Evolutionary conservation across 1,140 invertebrate species (phyloP).

Genomic region (Eumaeus atala): DNA sequence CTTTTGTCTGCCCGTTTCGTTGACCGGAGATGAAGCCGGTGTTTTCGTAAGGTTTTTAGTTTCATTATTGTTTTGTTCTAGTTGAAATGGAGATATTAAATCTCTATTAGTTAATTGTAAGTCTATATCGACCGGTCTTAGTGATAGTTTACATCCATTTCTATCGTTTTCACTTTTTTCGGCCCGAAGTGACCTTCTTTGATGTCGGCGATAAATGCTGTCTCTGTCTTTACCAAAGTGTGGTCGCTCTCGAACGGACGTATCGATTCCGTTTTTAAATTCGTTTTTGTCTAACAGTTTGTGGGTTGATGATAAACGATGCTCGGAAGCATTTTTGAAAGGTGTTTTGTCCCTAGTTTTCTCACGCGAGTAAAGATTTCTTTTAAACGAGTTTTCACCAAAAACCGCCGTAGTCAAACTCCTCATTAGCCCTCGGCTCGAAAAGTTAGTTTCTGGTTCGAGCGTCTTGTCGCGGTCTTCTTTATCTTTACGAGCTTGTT

Average conservation of each 20-base stretch:
- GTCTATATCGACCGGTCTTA: constrained; percentile 71
- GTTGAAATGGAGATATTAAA: constrained; percentile 55
- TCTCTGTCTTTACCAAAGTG: constrained; percentile 67
- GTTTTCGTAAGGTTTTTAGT: constrained; percentile 46
- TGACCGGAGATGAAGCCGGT: constrained; percentile 48
- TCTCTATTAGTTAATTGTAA: constrained; percentile 48
- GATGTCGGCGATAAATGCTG: constrained; percentile 63
- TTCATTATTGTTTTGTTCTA: constrained; percentile 40
- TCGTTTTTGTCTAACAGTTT: constrained; percentile 51
- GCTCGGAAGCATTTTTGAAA: constrained; percentile 61
- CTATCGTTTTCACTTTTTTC: constrained; percentile 73
- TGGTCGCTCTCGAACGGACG: constrained; percentile 43
- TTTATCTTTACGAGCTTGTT: constrained; percentile 64
- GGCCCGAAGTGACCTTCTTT: constrained; percentile 65
- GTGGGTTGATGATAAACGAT: constrained; percentile 46
- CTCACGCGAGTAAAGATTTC: constrained; percentile 51
- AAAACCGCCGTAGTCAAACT: constrained; percentile 79
- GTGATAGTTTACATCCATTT: constrained; percentile 52
- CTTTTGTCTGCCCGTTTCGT: constrained; percentile 64
- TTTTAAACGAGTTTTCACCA: constrained; percentile 79
- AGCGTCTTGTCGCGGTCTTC: constrained; percentile 79
- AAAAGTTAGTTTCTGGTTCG: constrained; percentile 75
- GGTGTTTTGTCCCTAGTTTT: constrained; percentile 77
- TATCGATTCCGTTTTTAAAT: constrained; percentile 57
- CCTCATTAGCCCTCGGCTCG: constrained; percentile 66